Percentiles rank a stretch among this genome's conserved stretches.
Evolutionary conservation across 2,113 vertebrate genomes (phyloP).

Genomic region (Triplophysa dalaica): DNA sequence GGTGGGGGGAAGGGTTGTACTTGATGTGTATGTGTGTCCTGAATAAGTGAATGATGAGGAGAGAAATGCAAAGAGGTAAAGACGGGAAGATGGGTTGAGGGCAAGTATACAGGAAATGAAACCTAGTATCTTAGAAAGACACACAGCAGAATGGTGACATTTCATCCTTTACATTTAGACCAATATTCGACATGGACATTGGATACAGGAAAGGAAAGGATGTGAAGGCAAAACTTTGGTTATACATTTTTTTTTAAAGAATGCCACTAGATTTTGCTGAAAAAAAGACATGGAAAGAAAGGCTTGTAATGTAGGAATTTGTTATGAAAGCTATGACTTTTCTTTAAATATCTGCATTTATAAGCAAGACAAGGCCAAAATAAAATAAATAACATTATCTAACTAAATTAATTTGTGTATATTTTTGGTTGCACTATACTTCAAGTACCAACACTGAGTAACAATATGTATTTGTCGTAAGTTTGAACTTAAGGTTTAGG

Average conservation of each 20-base stretch:
- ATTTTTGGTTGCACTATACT: too few species aligned
- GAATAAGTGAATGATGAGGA: constrained; percentile 16
- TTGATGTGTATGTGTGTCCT: constrained; percentile 11
- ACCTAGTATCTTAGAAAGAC: constrained; percentile 19
- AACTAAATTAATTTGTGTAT: too few species aligned
- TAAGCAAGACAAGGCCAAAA: too few species aligned
- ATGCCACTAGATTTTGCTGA: neutral
- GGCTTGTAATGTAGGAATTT: neutral
- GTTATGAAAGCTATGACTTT: too few species aligned
- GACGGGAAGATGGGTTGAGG: neutral
- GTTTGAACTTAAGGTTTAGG: too few species aligned
- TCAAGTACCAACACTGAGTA: too few species aligned
- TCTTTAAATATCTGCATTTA: too few species aligned
- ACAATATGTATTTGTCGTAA: too few species aligned
- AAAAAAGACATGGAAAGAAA: neutral
- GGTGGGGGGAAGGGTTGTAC: constrained; percentile 9
- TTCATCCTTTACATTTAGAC: constrained; percentile 36
- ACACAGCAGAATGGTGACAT: constrained; percentile 1
- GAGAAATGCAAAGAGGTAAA: constrained; percentile 12
- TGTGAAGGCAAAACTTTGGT: constrained; percentile 21
- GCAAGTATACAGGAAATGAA: constrained; percentile 40
- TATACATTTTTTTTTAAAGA: neutral
- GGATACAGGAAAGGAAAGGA: constrained; percentile 35
- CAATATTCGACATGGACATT: constrained; percentile 32
- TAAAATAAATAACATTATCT: too few species aligned